Evolutionary conservation across 2,797 vertebrate species (phyloP).

Genomic region (Sebastes diaconus): DNA sequence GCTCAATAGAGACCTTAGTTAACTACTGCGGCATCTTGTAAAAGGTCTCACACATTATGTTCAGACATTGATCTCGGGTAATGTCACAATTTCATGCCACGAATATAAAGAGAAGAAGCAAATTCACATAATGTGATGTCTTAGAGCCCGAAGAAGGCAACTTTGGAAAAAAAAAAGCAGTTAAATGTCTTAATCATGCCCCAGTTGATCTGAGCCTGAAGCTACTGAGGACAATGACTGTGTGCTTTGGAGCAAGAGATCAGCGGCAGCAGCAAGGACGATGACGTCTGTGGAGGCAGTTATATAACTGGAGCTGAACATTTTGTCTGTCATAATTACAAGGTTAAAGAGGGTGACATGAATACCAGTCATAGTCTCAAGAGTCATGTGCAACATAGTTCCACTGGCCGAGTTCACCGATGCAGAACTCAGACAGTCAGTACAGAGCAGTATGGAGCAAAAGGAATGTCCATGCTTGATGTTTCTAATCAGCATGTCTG

Average conservation of each 20-base stretch:
- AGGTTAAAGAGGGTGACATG: constrained; percentile 78
- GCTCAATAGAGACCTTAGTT: not conserved
- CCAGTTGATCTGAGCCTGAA: constrained; percentile 56
- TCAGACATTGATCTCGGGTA: constrained; percentile 3
- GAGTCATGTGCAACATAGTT: constrained; percentile 78
- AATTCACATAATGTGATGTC: not conserved
- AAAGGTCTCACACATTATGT: constrained; percentile 3
- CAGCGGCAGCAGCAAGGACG: constrained; percentile 59
- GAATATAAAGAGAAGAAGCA: constrained; percentile 4
- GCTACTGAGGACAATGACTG: constrained; percentile 65
- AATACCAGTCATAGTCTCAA: constrained; percentile 76
- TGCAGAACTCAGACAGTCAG: not conserved
- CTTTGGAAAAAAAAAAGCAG: constrained; percentile 8
- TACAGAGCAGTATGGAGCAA: not conserved
- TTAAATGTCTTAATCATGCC: constrained; percentile 64
- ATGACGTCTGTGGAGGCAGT: constrained; percentile 75
- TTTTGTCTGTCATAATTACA: constrained; percentile 79
- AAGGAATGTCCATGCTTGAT: constrained; percentile 7
- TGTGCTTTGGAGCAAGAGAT: constrained; percentile 70
- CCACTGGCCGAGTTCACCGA: constrained; percentile 32
- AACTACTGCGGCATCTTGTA: not conserved
- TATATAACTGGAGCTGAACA: constrained; percentile 82
- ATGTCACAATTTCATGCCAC: constrained; percentile 8
- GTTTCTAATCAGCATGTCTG: constrained; percentile 8
- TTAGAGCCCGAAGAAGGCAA: not conserved